Evolutionary conservation across 2,888 invertebrate genomes (phyloP).

Genomic region (Platycnemis pennipes): DNA sequence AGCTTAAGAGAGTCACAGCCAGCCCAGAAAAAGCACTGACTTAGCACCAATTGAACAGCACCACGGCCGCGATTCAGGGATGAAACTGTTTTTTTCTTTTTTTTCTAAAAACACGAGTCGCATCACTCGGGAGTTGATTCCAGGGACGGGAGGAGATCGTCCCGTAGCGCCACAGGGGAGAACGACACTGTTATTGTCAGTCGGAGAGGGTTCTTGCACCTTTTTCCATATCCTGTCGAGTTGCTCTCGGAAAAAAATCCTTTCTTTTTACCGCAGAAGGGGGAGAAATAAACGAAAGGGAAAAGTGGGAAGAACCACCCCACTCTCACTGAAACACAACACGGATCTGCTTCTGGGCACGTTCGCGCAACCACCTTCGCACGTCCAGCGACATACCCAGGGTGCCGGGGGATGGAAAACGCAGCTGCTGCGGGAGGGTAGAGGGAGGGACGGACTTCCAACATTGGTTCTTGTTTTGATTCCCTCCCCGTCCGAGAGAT

Average conservation of each 20-base stretch:
- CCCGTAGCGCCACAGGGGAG: background rate
- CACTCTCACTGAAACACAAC: background rate
- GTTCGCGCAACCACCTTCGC: background rate
- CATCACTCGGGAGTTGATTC: background rate
- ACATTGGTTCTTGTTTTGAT: background rate
- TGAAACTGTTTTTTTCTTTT: background rate
- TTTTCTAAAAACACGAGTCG: background rate
- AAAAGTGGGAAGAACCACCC: background rate
- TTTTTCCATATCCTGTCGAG: background rate
- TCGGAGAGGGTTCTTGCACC: background rate
- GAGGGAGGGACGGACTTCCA: too few species aligned
- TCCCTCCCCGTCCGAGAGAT: background rate
- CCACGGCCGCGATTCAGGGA: constrained; percentile 46
- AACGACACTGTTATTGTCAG: background rate
- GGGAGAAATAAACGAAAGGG: too few species aligned
- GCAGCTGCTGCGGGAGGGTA: background rate
- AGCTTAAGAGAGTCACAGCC: constrained; percentile 46
- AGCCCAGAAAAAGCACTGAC: constrained; percentile 60
- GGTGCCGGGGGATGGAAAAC: background rate
- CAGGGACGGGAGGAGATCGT: background rate
- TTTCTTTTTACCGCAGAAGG: background rate
- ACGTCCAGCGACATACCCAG: background rate
- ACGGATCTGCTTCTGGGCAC: background rate
- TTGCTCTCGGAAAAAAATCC: background rate
- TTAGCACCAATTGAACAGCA: constrained; percentile 67